Evolutionary conservation across 23 tunicate species (phyloP), one percentile per base, ranked within the genome.

Genomic region (Corella eumyota): DNA sequence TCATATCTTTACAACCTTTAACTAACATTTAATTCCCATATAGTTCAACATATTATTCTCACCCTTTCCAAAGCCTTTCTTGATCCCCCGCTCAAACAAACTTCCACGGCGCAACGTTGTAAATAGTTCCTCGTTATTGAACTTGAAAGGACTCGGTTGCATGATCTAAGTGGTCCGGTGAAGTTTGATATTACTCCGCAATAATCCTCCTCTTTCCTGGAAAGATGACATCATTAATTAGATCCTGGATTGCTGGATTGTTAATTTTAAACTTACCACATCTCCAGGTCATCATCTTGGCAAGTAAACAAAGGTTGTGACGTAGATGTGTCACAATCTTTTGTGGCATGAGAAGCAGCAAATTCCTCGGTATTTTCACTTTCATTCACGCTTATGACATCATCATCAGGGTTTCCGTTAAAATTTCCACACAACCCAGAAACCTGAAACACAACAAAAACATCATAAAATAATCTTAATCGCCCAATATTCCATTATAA

Each of bases 391-490:
- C 48, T 36, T 32, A 34, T 58, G 28, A 76, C 20, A 38, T 76
- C 83, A 46, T 76, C 83, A 6, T 7, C 29, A 6, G 83, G 65
- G 31, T 65, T 61, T 31, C 74, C 83, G 48, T 76, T 76, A 44
- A 67, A 65, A 45, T 76, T 76, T n/a, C 83, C 83, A 59, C 83
- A 76, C 45, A 76, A 24, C 4, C 83, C 83, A 25, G 32, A 25
- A 32, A 58, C 45, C 83, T 76, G 49, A 28, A n/a, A n/a, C 15
- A 36, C 6, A 53, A 29, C 22, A 22, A 36, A 24, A 62, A 7
- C 47, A 40, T 40, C 15, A 15, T 40, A 40, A 9, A 15, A 15
- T 6, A 30, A 60, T 7, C 25, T 53, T 53, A 20, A 7, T 53
- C 9, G 13, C 9, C 9, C 9, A 53, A 53, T 53, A 11, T 20